phyloP scores from a whole-genome alignment of 1,140 invertebrate genomes.

The Subanguina moxae region DNA sequence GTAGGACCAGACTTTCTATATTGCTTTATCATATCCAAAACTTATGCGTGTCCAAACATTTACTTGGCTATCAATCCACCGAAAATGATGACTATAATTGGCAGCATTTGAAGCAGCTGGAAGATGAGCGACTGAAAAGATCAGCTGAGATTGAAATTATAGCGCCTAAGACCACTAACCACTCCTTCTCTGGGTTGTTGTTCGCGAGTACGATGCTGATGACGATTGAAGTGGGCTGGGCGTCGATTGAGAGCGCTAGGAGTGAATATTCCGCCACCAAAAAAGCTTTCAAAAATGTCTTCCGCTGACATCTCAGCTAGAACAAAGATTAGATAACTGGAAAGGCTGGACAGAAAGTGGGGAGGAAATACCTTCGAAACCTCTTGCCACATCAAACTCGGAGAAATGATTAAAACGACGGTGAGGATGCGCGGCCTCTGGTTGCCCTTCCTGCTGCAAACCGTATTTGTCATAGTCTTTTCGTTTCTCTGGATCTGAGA shows the following conservation, averaged over 20 bases:
- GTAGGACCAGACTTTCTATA: no score
- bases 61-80: slow-evolving; percentile 48
- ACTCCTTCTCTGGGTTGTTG: no score
- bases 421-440: slow-evolving; percentile 18
- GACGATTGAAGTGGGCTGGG: slow-evolving; percentile 34
- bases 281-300: slow-evolving; percentile 98
- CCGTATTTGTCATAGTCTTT: slow-evolving; percentile 77
- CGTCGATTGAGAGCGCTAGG: slow-evolving; percentile 40
- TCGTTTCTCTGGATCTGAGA: slow-evolving; percentile 86
- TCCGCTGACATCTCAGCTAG: slow-evolving; percentile 83
- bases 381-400: slow-evolving; percentile 69
- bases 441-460: slow-evolving; percentile 17
- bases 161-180: no score
- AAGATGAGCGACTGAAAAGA: slow-evolving; percentile 9
- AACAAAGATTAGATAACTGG: slow-evolving; percentile 24
- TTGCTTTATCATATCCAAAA: no score
- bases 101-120: slow-evolving; percentile 48
- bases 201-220: slow-evolving; percentile 5
- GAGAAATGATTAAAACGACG: slow-evolving; percentile 55
- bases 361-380: slow-evolving; percentile 76
- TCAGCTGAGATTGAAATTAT: no score
- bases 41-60: no score
- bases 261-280: slow-evolving; percentile 74
- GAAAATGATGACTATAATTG: slow-evolving; percentile 47
- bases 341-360: no score